Percentiles rank a stretch among this genome's conserved stretches.
Evolutionary conservation across 2,797 vertebrate species (phyloP).

Genomic region (Smutsia temminckii): DNA sequence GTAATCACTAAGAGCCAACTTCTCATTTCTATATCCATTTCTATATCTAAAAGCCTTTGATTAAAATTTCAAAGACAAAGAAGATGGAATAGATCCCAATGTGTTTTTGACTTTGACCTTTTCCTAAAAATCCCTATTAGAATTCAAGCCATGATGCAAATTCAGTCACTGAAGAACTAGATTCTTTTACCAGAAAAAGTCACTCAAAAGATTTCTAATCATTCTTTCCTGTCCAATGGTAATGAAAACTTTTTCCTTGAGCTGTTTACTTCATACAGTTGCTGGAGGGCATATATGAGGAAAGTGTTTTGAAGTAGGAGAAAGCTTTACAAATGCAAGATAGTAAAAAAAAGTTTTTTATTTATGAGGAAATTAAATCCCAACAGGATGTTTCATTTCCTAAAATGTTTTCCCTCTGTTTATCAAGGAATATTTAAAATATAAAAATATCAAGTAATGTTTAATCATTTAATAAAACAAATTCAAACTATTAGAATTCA

Average conservation of each 20-base stretch:
- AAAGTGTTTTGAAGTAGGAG: conserved; percentile 10
- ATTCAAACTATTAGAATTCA: conserved; percentile 35
- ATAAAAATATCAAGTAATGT: background rate
- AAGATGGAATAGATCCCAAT: background rate
- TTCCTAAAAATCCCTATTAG: conserved; percentile 31
- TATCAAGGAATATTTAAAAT: background rate
- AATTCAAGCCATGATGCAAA: conserved; percentile 24
- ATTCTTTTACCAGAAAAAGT: conserved; percentile 22
- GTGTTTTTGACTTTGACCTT: conserved; percentile 48
- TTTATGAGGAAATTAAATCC: background rate
- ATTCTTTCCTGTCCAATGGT: background rate
- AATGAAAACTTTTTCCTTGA: conserved; percentile 4
- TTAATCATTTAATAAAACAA: background rate
- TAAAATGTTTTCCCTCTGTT: conserved; percentile 31
- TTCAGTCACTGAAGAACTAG: background rate
- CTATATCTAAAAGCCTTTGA: background rate
- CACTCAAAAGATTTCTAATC: conserved; percentile 39
- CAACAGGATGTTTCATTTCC: background rate
- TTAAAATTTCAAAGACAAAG: background rate
- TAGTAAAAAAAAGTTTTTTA: background rate
- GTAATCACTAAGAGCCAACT: background rate
- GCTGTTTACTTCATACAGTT: background rate
- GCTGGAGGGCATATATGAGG: conserved; percentile 11
- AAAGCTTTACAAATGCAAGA: conserved; percentile 2
- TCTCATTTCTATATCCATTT: background rate